Conservation (phyloP, 2,888 invertebrate genomes). For the Neoaliturus tenellus region DNA sequence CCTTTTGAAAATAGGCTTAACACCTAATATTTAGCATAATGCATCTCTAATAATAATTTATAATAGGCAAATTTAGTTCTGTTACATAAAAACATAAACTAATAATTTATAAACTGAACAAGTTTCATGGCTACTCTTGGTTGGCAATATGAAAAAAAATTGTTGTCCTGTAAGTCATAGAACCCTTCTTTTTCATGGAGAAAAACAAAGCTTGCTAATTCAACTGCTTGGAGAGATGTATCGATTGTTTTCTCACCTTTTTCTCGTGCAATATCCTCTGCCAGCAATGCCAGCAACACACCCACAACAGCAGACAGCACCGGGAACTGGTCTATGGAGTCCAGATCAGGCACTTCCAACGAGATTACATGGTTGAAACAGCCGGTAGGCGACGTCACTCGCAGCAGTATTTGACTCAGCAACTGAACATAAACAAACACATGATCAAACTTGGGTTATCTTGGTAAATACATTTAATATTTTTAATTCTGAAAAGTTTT, state of each 20-base stretch:
- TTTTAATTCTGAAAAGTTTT: constrained; percentile 20
- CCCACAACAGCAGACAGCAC: constrained; percentile 81
- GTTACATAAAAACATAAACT: too few species aligned
- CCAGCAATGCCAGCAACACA: constrained; percentile 77
- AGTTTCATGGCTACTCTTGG: too few species aligned
- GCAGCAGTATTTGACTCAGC: constrained; percentile 87
- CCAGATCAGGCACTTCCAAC: constrained; percentile 79
- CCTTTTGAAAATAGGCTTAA: too few species aligned
- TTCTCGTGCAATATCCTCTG: constrained; percentile 70
- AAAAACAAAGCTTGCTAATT: not conserved
- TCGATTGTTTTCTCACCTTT: not conserved
- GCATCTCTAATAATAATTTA: too few species aligned
- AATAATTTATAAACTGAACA: too few species aligned
- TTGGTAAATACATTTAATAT: constrained; percentile 53
- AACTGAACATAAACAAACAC: constrained; percentile 73
- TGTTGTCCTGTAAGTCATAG: not conserved
- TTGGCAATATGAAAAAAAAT: too few species aligned
- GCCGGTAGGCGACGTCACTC: constrained; percentile 84
- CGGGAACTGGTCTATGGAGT: constrained; percentile 81
- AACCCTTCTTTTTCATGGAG: not conserved
- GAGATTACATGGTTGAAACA: constrained; percentile 80
- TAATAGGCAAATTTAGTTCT: too few species aligned
- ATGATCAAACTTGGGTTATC: not conserved
- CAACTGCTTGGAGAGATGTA: not conserved
- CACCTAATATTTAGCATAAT: too few species aligned